Evolutionary conservation across 2,113 vertebrate species (phyloP).

Genomic region (Nerophis lumbriciformis): DNA sequence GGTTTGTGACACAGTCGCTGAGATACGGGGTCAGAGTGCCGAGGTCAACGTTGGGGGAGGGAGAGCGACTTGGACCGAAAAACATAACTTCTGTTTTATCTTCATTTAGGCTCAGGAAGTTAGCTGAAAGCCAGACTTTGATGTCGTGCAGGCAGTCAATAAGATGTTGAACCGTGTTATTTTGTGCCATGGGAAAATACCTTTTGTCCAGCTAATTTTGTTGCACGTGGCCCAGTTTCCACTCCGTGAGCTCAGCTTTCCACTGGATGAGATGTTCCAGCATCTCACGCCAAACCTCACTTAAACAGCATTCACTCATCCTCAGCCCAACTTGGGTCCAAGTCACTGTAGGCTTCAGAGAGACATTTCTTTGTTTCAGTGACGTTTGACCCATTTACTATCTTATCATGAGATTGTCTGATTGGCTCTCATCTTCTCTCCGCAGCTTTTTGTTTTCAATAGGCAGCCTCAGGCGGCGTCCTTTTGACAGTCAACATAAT

Average conservation of each 20-base stretch:
- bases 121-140: too few species aligned
- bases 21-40: too few species aligned
- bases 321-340: conserved; percentile 19
- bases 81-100: too few species aligned
- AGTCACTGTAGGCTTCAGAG: conserved; percentile 23
- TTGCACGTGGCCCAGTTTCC: too few species aligned
- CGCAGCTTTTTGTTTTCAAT: conserved; percentile 26
- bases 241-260: conserved; percentile 16
- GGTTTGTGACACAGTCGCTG: too few species aligned
- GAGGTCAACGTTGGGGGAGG: too few species aligned
- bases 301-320: conserved; percentile 22
- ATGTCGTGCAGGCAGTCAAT: too few species aligned
- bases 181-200: too few species aligned
- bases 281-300: conserved; percentile 18
- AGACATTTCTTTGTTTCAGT: conserved; percentile 22
- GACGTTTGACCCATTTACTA: conserved; percentile 31
- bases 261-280: conserved; percentile 41
- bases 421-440: conserved; percentile 34
- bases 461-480: not conserved
- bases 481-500: not conserved
- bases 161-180: too few species aligned
- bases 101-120: too few species aligned
- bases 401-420: conserved; percentile 24
- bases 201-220: too few species aligned
- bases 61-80: too few species aligned